Evolutionary conservation across 2,113 vertebrate species (phyloP).

Genomic region (Oryctolagus cuniculus): mOryCun1.1 NC_091436.1:116746501-116747000

Average conservation of each 20-base stretch:
- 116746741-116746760: constrained; percentile 20
- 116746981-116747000: background rate
- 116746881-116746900: background rate
- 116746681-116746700: constrained; percentile 65
- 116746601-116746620: background rate
- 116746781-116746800: constrained; percentile 57
- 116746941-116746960: constrained; percentile 2
- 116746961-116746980: background rate
- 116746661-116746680: constrained; percentile 69
- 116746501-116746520: background rate
- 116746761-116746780: background rate
- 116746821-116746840: background rate
- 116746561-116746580: background rate
- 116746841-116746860: background rate
- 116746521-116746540: background rate
- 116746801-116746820: constrained; percentile 42
- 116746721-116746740: constrained; percentile 72
- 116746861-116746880: constrained; percentile 4
- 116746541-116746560: background rate
- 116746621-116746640: constrained; percentile 30
- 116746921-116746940: constrained; percentile 33
- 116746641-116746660: constrained; percentile 51
- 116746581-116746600: background rate
- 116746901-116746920: background rate
- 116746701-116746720: constrained; percentile 77